Evolutionary conservation across 2,113 vertebrate genomes (phyloP).

Genomic region (Ptyas mucosa): DNA sequence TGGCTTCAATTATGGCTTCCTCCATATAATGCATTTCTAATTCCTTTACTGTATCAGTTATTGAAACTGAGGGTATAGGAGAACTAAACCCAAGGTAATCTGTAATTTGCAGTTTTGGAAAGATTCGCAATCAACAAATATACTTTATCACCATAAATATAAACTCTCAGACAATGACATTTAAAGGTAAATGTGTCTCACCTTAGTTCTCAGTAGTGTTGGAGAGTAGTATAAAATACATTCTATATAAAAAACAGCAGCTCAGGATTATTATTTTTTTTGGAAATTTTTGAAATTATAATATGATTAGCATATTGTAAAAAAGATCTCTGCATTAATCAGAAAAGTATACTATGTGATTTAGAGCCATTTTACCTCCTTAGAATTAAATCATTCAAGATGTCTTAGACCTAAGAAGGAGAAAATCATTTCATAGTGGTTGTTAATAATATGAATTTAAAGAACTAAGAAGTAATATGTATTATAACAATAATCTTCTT

Average conservation of each 20-base stretch:
- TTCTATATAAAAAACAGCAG: background rate
- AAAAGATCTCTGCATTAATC: background rate
- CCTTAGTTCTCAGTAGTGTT: background rate
- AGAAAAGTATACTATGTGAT: background rate
- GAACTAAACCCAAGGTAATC: background rate
- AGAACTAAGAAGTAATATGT: background rate
- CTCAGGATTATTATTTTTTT: background rate
- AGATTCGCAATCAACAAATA: background rate
- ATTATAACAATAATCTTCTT: slow-evolving; percentile 5
- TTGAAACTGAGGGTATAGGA: background rate
- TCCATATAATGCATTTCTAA: background rate
- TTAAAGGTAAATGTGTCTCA: background rate
- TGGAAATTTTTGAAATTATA: background rate
- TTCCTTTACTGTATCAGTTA: background rate
- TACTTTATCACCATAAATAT: background rate
- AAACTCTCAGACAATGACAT: background rate
- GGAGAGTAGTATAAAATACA: background rate
- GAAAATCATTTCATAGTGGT: background rate
- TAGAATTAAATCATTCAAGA: background rate
- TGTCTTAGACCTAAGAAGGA: background rate
- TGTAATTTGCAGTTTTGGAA: background rate
- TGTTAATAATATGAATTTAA: background rate
- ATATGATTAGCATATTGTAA: background rate
- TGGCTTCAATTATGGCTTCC: background rate
- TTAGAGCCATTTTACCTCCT: background rate